Percentiles rank a stretch among this genome's conserved stretches.
These are phyloP conservation scores for Lota lota DNA, from an alignment of 2,113 vertebrate genomes.

Conservation along the genomic window DNA sequence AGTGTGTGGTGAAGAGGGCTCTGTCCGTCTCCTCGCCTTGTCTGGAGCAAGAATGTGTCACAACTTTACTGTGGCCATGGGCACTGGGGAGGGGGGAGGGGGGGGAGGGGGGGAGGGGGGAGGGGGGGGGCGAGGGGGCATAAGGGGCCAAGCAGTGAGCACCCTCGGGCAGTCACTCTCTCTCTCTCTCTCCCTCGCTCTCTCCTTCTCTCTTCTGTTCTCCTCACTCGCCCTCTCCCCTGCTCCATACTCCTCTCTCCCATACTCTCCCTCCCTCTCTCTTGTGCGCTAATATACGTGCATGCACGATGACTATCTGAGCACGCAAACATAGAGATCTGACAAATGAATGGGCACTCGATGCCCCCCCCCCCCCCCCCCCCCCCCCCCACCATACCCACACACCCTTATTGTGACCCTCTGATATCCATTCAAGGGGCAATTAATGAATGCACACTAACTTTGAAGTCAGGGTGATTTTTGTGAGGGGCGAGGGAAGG, in stretches of 20 bases:
- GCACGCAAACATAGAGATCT: slow-evolving; percentile 85
- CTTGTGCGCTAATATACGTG: slow-evolving; percentile 53
- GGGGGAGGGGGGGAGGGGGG: slow-evolving; percentile 43
- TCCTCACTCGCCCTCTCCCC: slow-evolving; percentile 26
- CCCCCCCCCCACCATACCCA: slow-evolving; percentile 92
- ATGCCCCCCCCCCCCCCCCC: slow-evolving; percentile 82
- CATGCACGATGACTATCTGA: slow-evolving; percentile 64
- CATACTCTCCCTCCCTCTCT: slow-evolving; percentile 54
- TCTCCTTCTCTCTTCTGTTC: slow-evolving; percentile 22
- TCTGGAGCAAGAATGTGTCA: slow-evolving; percentile 62
- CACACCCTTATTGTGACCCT: slow-evolving; percentile 99
- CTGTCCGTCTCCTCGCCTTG: slow-evolving; percentile 45
- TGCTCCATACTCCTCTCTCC: slow-evolving; percentile 42
- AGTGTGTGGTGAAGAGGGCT: slow-evolving; percentile 58
- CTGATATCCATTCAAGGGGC: slow-evolving; percentile 99
- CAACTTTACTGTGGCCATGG: slow-evolving; percentile 53
- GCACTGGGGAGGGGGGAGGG: slow-evolving; percentile 55
- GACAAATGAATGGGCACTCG: slow-evolving; percentile 96
- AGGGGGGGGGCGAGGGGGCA: slow-evolving; percentile 54
- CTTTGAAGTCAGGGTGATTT: slow-evolving; percentile 92
- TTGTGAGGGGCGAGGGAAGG: slow-evolving; percentile 27
- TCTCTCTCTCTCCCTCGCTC: slow-evolving; percentile 32
- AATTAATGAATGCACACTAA: slow-evolving; percentile 99
- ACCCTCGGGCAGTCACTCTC: slow-evolving; percentile 50
- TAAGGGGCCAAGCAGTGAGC: slow-evolving; percentile 58